Percentiles rank a stretch among this genome's conserved stretches.
Conservation (phyloP, 2,888 invertebrate genomes). For the Platerodrilus igneus region DNA sequence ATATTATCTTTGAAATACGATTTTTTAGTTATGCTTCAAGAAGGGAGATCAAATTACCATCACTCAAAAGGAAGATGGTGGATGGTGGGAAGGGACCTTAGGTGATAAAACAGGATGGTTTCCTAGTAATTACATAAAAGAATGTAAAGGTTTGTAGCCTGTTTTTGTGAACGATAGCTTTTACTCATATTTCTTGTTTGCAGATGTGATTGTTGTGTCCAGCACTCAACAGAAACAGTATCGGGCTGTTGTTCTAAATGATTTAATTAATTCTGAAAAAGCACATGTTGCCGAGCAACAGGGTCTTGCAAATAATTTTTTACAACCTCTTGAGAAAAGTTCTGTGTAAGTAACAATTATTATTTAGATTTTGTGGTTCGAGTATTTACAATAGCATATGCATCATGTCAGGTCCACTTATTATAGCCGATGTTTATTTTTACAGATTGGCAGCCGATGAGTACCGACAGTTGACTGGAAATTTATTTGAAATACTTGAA, state of each 20-base stretch:
- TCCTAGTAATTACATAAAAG: constrained; percentile 94
- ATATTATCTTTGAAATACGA: constrained; percentile 34
- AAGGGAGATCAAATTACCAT: constrained; percentile 96
- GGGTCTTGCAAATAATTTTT: constrained; percentile 76
- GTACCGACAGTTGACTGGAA: constrained; percentile 81
- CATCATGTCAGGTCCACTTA: too few species aligned
- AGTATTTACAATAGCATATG: not conserved
- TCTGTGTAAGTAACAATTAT: constrained; percentile 85
- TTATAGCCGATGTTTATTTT: constrained; percentile 23
- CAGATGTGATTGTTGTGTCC: too few species aligned
- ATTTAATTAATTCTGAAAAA: constrained; percentile 88
- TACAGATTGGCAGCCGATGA: constrained; percentile 78
- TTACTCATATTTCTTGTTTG: not conserved
- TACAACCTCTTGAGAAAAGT: constrained; percentile 80
- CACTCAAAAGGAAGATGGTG: constrained; percentile 92
- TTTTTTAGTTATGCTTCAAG: constrained; percentile 84
- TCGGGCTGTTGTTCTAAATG: constrained; percentile 79
- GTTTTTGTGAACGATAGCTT: too few species aligned
- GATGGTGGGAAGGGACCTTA: constrained; percentile 99
- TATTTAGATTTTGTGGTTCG: not conserved
- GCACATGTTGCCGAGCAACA: constrained; percentile 88
- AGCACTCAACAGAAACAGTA: constrained; percentile 66
- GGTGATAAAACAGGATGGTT: constrained; percentile 97
- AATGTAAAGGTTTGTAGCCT: constrained; percentile 78
- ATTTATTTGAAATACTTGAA: constrained; percentile 81